phyloP scores from a whole-genome alignment of 2,888 invertebrate genomes.

The Eledone cirrhosa region DNA sequence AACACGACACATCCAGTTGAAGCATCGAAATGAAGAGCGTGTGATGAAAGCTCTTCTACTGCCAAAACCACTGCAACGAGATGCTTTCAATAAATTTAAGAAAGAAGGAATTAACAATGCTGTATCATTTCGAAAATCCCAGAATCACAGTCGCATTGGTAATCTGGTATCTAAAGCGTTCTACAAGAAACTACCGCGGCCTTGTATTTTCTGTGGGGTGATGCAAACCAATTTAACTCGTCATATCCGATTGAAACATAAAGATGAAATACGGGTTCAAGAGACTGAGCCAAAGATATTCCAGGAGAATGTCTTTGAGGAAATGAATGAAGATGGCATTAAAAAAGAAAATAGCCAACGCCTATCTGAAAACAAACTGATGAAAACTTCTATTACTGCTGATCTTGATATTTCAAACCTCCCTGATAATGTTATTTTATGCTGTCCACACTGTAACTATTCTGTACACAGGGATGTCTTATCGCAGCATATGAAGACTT shows the following conservation, averaged over 20 bases:
- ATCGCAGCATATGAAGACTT: neutral
- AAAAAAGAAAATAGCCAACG: neutral
- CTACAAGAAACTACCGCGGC: slow-evolving; percentile 10
- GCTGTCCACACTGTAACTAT: slow-evolving; percentile 1
- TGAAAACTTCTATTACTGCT: neutral
- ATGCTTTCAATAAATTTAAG: slow-evolving; percentile 9
- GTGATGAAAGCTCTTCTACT: neutral
- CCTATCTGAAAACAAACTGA: neutral
- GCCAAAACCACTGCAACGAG: neutral
- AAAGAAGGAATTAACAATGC: neutral
- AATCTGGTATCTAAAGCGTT: too few species aligned
- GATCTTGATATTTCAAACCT: neutral
- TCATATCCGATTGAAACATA: slow-evolving; percentile 7
- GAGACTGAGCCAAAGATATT: neutral
- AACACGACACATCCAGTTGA: neutral
- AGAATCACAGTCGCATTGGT: too few species aligned
- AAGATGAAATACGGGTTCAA: neutral
- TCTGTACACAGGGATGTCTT: neutral
- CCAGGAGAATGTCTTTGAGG: neutral
- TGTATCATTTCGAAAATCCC: too few species aligned
- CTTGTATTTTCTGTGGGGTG: slow-evolving; percentile 11
- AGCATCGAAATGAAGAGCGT: slow-evolving; percentile 11
- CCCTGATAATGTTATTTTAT: neutral
- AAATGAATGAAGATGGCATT: slow-evolving; percentile 17
- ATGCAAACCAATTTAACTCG: slow-evolving; percentile 21